Evolutionary conservation across 2,113 vertebrate genomes (phyloP).

Genomic region (Phylloscopus trochilus): DNA sequence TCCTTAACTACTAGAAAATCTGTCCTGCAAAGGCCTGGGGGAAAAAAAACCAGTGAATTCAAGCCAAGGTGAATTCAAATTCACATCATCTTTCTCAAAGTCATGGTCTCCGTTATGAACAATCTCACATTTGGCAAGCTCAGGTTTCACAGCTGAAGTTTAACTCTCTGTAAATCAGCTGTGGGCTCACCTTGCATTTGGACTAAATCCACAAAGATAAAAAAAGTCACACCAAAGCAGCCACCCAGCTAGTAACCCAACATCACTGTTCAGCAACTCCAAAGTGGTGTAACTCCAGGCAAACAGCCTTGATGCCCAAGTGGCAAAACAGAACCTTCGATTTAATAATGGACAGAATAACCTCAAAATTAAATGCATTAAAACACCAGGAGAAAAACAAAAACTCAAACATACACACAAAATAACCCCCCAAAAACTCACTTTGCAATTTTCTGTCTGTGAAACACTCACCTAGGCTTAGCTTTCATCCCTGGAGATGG

Average conservation of each 20-base stretch:
- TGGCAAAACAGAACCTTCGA: not conserved
- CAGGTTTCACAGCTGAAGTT: not conserved
- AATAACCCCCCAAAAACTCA: rapidly evolving
- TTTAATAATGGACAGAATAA: not conserved
- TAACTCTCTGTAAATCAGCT: not conserved
- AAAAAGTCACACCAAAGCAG: not conserved
- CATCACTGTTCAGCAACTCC: not conserved
- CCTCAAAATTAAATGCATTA: not conserved
- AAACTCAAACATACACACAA: not conserved
- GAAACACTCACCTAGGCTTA: constrained; percentile 52
- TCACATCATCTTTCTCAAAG: not conserved
- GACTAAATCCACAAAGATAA: not conserved
- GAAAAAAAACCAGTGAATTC: not conserved
- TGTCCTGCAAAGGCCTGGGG: not conserved
- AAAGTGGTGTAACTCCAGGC: not conserved
- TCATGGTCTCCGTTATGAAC: not conserved
- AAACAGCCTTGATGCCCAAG: not conserved
- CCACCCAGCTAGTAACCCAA: not conserved
- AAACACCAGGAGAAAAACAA: not conserved
- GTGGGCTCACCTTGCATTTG: not conserved
- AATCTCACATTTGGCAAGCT: not conserved
- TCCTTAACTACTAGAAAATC: not conserved
- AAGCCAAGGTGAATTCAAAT: not conserved
- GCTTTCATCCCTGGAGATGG: not conserved
- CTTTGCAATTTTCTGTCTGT: not conserved